Conservation (phyloP, 1,140 invertebrate genomes). For the Oedothorax gibbosus region DNA sequence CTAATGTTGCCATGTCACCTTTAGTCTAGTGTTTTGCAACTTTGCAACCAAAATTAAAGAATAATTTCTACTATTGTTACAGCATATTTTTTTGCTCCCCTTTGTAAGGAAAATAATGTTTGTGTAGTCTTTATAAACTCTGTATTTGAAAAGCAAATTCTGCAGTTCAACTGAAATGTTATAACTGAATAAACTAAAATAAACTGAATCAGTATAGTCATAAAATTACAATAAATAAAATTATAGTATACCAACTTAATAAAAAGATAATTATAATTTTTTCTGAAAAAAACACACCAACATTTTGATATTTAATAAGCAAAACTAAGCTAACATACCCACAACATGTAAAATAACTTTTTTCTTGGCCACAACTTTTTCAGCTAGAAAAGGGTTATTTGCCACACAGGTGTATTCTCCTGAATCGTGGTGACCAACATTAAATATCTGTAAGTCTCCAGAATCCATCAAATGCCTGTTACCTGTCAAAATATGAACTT, state of each 20-base stretch:
- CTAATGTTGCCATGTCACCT: too few species aligned
- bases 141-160: too few species aligned
- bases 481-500: slow-evolving; percentile 67
- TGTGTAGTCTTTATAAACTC: not conserved
- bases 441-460: slow-evolving; percentile 64
- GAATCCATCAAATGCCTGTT: slow-evolving; percentile 64
- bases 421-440: slow-evolving; percentile 61
- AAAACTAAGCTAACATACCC: slow-evolving; percentile 21
- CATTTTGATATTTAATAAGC: not conserved
- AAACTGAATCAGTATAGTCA: not conserved
- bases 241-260: not conserved
- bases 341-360: slow-evolving; percentile 59
- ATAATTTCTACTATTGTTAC: too few species aligned
- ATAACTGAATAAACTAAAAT: too few species aligned
- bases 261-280: not conserved
- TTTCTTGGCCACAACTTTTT: slow-evolving; percentile 55
- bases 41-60: too few species aligned
- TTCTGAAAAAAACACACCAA: slow-evolving; percentile 2
- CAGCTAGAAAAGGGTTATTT: slow-evolving; percentile 63
- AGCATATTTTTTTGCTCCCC: too few species aligned
- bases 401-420: slow-evolving; percentile 64
- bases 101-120: too few species aligned
- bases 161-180: too few species aligned
- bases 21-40: too few species aligned
- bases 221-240: not conserved